A percentile compares a stretch with the other conserved stretches of the same genome.
Evolutionary conservation across 2,797 vertebrate genomes (phyloP).

Genomic region (Melanotaenia nigrans): DNA sequence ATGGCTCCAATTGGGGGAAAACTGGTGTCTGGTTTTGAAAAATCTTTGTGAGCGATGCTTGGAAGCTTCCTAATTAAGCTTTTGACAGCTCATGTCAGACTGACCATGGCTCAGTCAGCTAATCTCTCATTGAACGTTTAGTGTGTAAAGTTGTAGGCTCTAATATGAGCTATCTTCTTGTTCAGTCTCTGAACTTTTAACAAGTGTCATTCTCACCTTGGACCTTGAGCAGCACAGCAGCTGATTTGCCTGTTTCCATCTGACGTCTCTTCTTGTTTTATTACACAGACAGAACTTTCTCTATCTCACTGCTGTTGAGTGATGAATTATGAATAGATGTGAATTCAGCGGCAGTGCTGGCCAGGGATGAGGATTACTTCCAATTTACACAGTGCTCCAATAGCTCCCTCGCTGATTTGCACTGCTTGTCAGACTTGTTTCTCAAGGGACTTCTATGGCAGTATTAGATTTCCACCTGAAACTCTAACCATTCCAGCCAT

Average conservation of each 20-base stretch:
- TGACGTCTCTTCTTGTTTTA: conserved; percentile 62
- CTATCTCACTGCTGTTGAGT: conserved; percentile 63
- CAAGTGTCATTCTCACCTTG: conserved; percentile 52
- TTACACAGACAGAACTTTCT: conserved; percentile 71
- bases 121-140: conserved; percentile 35
- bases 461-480: conserved; percentile 73
- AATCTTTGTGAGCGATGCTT: conserved; percentile 6
- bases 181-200: conserved; percentile 46
- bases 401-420: conserved; percentile 38
- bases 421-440: conserved; percentile 59
- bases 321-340: conserved; percentile 80
- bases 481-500: conserved; percentile 61
- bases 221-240: conserved; percentile 34
- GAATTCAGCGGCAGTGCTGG: conserved; percentile 59
- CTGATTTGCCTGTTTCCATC: conserved; percentile 47
- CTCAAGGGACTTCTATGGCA: conserved; percentile 56
- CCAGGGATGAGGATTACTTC: conserved; percentile 71
- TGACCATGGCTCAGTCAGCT: conserved; percentile 44
- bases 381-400: conserved; percentile 64
- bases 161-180: conserved; percentile 38
- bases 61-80: conserved; percentile 41
- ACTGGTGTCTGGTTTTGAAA: conserved; percentile 15
- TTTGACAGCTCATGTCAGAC: conserved; percentile 41
- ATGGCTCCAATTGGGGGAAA: conserved; percentile 32
- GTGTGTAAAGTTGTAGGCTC: conserved; percentile 41